Evolutionary conservation across 2,888 invertebrate species (phyloP).

Genomic region (Nephrotoma guestfalica): DNA sequence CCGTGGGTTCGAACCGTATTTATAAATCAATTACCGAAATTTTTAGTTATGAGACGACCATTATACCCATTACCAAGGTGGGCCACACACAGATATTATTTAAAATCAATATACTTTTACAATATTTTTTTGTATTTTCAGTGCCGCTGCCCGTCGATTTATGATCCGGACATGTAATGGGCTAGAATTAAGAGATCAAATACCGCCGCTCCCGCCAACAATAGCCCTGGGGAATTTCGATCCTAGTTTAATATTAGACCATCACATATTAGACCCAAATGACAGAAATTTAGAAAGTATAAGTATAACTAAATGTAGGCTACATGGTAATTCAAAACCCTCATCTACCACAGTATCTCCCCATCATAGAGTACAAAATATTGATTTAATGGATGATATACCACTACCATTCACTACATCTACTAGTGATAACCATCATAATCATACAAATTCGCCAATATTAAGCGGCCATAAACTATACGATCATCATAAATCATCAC

Average conservation of each 20-base stretch:
- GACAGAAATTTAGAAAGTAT: constrained; percentile 14
- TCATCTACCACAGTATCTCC: constrained; percentile 33
- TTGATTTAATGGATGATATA: constrained; percentile 30
- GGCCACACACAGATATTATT: not conserved
- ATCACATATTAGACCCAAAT: constrained; percentile 15
- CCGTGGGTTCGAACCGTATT: constrained; percentile 94
- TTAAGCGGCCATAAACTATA: not conserved
- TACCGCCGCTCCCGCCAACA: constrained; percentile 40
- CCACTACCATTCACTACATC: constrained; percentile 12
- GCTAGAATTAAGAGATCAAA: constrained; percentile 51
- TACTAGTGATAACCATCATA: constrained; percentile 4
- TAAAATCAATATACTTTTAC: not conserved
- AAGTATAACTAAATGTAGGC: constrained; percentile 19
- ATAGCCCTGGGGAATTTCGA: constrained; percentile 34
- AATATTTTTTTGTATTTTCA: not conserved
- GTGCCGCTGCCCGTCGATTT: constrained; percentile 35
- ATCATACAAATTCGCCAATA: constrained; percentile 8
- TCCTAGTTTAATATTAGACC: constrained; percentile 16
- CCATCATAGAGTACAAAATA: constrained; percentile 28
- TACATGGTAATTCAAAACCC: constrained; percentile 33
- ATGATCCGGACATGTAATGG: constrained; percentile 68
- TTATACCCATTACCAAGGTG: constrained; percentile 31
- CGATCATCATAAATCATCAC: constrained; percentile 17
- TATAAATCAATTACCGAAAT: constrained; percentile 87
- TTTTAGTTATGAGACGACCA: constrained; percentile 83